Base-by-base conservation (phyloP, 2,113 vertebrate genomes). In the Recurvirostra avosetta region DNA sequence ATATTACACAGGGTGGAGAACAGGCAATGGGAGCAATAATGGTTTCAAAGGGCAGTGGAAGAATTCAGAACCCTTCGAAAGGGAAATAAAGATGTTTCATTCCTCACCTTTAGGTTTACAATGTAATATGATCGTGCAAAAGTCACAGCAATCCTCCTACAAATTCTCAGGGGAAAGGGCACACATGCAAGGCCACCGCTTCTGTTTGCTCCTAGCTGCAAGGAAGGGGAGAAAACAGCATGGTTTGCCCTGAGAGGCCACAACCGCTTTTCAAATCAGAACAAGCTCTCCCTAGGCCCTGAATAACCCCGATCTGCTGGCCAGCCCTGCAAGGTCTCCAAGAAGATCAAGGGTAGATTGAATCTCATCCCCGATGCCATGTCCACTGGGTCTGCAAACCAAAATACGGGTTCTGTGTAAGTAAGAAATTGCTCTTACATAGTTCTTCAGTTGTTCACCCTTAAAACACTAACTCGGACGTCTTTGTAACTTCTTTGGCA, bases 81-180 rank as follows among this genome's bases (percentile, higher is more conserved):
- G 5, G 30, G 49, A 92, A 92, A 75, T 32, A 80, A 19, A 72
- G 55, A 30, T 18, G 50, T 11, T 75, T 63, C 8, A 50, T 80
- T 86, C 56, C 66, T 92, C 70, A 91, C 62, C 61, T 88, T 80
- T 50, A 56, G 55, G 38, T 40, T 40, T 49, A 19, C 29, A 38
- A 9, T 0, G 6, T 29, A 25, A 50, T 12, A 14, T 0, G 12
- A 50, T 76, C 62, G 65, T 0, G 0, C 23, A 32, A 22, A 65
- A 84, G 43, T 45, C 32, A 50, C 53, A 58, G 34, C 38, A 80
- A 43, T 34, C 26, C 15, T 36, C 49, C 49, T 50, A 25, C 49
- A 50, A 50, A 50, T 50, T 50, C 23, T 41, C 59, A 36, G 68
- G 61, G 19, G 38, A 80, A 93, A 92, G 47, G 59, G 43, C 59